A percentile compares a stretch with the other conserved stretches of the same genome.
Evolutionary conservation across 2,888 invertebrate genomes (phyloP).

Genomic region (Drosophila greeni): DNA sequence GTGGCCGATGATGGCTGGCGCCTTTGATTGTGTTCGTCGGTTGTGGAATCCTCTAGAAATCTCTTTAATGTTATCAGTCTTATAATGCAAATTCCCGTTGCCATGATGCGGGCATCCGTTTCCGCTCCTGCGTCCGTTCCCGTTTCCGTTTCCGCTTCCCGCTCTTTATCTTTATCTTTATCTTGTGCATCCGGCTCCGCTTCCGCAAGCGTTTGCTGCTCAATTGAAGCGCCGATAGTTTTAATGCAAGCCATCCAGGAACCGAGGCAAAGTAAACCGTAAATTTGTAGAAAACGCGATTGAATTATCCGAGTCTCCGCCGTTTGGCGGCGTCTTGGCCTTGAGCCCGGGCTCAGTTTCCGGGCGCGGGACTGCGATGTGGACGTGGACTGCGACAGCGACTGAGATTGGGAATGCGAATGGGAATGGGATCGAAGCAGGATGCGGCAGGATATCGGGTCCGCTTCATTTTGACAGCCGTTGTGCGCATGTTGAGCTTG

Average conservation of each 20-base stretch:
- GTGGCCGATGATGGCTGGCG: slow-evolving; percentile 44
- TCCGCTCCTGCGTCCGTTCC: slow-evolving; percentile 26
- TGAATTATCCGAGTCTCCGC: slow-evolving; percentile 61
- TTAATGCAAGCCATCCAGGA: slow-evolving; percentile 63
- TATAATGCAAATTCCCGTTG: slow-evolving; percentile 77
- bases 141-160: slow-evolving; percentile 26
- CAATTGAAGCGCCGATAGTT: slow-evolving; percentile 54
- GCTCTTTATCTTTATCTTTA: slow-evolving; percentile 21
- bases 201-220: slow-evolving; percentile 47
- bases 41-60: slow-evolving; percentile 71
- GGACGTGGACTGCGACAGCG: slow-evolving; percentile 1
- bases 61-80: slow-evolving; percentile 78
- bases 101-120: slow-evolving; percentile 51
- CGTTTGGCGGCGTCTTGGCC: slow-evolving; percentile 32
- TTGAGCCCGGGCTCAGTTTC: slow-evolving; percentile 11
- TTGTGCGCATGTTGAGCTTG: slow-evolving; percentile 74
- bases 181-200: slow-evolving; percentile 32
- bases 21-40: slow-evolving; percentile 43
- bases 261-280: slow-evolving; percentile 58
- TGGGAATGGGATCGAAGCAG: slow-evolving; percentile 13
- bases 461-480: slow-evolving; percentile 77
- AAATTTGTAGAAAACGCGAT: slow-evolving; percentile 63
- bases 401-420: neutral
- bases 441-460: slow-evolving; percentile 28
- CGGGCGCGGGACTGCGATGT: slow-evolving; percentile 15